These are phyloP conservation scores for Subacronicta megacephala DNA, from an alignment of 2,888 invertebrate genomes.

Conservation along the genomic window DNA sequence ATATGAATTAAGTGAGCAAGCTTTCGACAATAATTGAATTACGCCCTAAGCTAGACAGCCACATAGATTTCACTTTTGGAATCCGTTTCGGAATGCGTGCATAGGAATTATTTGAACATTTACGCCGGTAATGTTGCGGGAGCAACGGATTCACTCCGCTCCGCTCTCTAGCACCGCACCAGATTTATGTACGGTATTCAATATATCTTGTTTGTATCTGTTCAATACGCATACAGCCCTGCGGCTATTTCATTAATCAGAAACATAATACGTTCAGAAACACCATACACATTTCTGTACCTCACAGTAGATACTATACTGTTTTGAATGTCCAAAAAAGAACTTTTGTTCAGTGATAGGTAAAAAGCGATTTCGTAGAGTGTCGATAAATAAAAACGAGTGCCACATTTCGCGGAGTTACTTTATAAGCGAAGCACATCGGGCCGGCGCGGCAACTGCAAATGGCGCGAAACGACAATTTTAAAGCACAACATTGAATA, in stretches of 20 bases:
- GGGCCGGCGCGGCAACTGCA: constrained; percentile 76
- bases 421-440: constrained; percentile 85
- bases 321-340: constrained; percentile 44
- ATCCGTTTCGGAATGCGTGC: constrained; percentile 66
- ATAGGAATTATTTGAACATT: constrained; percentile 75
- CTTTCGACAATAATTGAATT: constrained; percentile 52
- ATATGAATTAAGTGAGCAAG: constrained; percentile 43
- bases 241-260: constrained; percentile 64
- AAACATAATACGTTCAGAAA: constrained; percentile 57
- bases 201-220: constrained; percentile 72
- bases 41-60: constrained; percentile 45
- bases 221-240: constrained; percentile 54
- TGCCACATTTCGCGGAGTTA: constrained; percentile 77
- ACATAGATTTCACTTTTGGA: constrained; percentile 67
- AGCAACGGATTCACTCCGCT: constrained; percentile 66
- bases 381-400: constrained; percentile 76
- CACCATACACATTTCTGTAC: constrained; percentile 47
- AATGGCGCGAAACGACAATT: constrained; percentile 88
- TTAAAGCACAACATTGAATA: constrained; percentile 87
- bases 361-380: constrained; percentile 71
- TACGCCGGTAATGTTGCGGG: constrained; percentile 68
- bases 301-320: constrained; percentile 26
- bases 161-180: constrained; percentile 60
- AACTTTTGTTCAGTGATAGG: constrained; percentile 66
- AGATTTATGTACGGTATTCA: constrained; percentile 75